A percentile compares a stretch with the other conserved stretches of the same genome.
Conservation (phyloP, 2,113 vertebrate genomes). For the Paratilapia polleni region DNA sequence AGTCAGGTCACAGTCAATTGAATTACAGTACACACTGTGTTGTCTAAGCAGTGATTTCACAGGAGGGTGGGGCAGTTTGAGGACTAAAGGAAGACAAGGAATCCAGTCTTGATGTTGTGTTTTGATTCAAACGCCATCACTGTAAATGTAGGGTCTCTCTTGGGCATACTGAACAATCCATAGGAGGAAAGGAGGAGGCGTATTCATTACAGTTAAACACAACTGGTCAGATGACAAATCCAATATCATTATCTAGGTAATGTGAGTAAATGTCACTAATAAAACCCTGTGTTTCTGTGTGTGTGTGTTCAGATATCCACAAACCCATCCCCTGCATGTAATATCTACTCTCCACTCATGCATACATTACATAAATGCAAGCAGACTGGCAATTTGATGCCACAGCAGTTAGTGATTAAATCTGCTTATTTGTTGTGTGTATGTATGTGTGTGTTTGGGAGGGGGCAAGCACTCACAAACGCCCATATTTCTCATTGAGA, state of each 20-base stretch:
- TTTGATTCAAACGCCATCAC: neutral
- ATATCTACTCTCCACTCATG: conserved; percentile 27
- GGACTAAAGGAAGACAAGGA: neutral
- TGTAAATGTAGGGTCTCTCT: neutral
- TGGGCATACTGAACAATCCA: neutral
- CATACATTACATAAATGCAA: conserved; percentile 22
- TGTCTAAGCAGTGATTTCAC: neutral
- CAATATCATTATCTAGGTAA: neutral
- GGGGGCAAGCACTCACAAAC: conserved; percentile 11
- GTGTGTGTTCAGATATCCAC: neutral
- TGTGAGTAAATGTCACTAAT: conserved; percentile 4
- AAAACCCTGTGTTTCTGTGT: neutral
- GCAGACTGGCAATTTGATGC: conserved; percentile 4
- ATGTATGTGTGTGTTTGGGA: no score
- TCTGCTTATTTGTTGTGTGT: conserved; percentile 27
- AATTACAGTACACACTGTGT: conserved; percentile 14
- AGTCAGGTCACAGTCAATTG: conserved; percentile 24
- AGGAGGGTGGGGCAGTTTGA: no score
- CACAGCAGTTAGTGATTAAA: conserved; percentile 14
- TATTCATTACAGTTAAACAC: neutral
- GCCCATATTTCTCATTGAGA: conserved; percentile 4
- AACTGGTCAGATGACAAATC: neutral
- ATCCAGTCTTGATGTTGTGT: neutral
- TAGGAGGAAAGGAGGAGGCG: neutral
- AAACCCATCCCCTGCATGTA: conserved; percentile 18